Base-by-base conservation (phyloP, 2,797 vertebrate genomes). In the Gymnoscopelus microlampas region DNA sequence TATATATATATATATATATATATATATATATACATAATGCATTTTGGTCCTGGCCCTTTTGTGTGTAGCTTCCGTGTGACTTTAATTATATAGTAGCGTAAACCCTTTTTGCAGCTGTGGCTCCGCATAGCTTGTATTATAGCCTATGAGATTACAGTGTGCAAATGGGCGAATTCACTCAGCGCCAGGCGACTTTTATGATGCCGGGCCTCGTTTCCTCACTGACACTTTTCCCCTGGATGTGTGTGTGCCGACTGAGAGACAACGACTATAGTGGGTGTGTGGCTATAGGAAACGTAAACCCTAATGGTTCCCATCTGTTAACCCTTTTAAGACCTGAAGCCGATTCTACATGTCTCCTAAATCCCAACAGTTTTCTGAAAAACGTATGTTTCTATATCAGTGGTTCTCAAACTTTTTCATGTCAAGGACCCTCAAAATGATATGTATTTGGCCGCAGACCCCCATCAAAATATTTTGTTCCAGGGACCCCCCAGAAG, bases 1-100 rank as follows among this genome's bases (percentile, higher is more conserved):
- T 39, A 39, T 39, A 39, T 39, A 39, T 39, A 39, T 39, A 39
- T 39, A 39, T 9, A 39, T 8, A 32, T 32, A 32, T 32, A 32
- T 35, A 35, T 35, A 35, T 35, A 35, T 23, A 47, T 15, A 55
- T 7, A 63, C 60, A 32, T 60, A 60, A 60, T 44, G 58, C 58
- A 60, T 44, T 29, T 19, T 15, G 58, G 35, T 44, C 35, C 15
- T 35, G 29, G 56, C 12, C 29, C 39, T 51, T 51, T 60, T n/a
- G 19, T 11, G 19, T 11, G 14, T 14, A 44, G 58, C 58, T 44
- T 19, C 35, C 15, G 15, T 4, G 3, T 4, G 2, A 44, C 9
- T 44, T 60, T 29, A 29, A 29, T 29, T 4, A 29, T 29, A 29
- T 29, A 29, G 26, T 4, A 29, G 26, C 26, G 26, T 29, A 29